Evolutionary conservation across 2,113 vertebrate species (phyloP), one percentile per base, ranked within the genome.

Genomic region (Anas platyrhynchos): DNA sequence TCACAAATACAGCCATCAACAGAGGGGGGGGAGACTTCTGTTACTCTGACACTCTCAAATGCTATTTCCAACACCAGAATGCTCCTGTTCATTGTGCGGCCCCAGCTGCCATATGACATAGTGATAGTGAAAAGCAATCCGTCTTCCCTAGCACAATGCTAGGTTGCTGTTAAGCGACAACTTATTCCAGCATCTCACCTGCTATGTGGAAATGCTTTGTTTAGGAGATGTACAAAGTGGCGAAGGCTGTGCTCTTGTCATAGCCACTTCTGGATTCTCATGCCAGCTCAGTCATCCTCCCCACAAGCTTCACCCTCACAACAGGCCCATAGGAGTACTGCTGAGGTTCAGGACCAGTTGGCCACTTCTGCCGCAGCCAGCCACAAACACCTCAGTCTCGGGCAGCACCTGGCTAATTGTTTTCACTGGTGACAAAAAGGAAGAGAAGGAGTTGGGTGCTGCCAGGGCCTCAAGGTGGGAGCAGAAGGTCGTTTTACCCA

Each of bases 101-200:
- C 26, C 16, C 13, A 8, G 3, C 43, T 89, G 31, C 27, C 9
- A 2, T 29, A 29, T 16, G 15, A 44, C 5, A 27, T 16, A 36
- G 41, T 75, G 62, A 79, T 16, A 41, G 34, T 71, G 62, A 79
- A 55, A 91, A 78, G 12, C 7, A 55, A 16, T 48, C 20, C 2
- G 20, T 13, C 6, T 50, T 36, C 50, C 23, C 16, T 59, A 68
- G 31, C 69, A 21, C 36, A 59, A 6, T 1, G 1, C 23, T 43
- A 74, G 81, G 32, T 10, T 59, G 26, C 32, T 66, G 20, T 32
- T 87, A 83, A 44, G 2, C 5, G 16, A 12, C 0, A 0, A 13
- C 32, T 62, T 2, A 0, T 78, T 58, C 7, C 20, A 21, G 16
- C 5, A 18, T 74, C 68, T 94, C 72, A 89, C 46, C 13, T 4